Conservation (phyloP, 2,113 vertebrate species). For the Steatornis caripensis region DNA sequence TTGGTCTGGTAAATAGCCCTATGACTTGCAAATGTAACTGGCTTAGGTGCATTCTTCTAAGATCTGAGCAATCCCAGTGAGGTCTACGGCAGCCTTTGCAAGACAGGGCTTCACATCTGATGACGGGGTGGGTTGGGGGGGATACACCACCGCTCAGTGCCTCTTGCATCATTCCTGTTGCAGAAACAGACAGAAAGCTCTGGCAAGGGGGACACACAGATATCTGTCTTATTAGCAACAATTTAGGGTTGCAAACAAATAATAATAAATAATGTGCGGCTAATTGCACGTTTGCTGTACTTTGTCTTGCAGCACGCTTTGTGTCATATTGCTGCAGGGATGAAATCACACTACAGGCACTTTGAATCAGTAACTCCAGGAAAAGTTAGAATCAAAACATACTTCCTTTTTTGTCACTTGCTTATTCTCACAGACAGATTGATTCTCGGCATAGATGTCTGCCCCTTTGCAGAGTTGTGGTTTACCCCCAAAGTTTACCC, state of each 20-base stretch:
- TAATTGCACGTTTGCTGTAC: neutral
- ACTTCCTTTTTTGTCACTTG: neutral
- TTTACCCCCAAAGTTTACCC: neutral
- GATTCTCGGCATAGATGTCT: neutral
- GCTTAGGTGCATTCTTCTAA: neutral
- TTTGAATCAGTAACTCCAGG: neutral
- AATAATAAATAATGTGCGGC: neutral
- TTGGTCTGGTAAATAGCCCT: neutral
- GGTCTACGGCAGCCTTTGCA: neutral
- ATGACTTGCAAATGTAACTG: neutral
- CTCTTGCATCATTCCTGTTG: neutral
- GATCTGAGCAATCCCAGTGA: neutral
- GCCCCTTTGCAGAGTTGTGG: neutral
- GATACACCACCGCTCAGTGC: neutral
- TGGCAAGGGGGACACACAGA: neutral
- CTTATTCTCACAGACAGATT: neutral
- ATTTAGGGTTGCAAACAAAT: neutral
- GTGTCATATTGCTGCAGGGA: neutral
- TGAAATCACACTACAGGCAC: neutral
- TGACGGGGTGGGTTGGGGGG: fast-evolving
- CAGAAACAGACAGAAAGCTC: neutral
- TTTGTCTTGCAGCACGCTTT: neutral
- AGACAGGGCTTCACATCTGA: neutral
- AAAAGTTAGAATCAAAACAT: neutral
- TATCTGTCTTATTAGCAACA: neutral